Base-by-base conservation (phyloP, 1,140 invertebrate species). In the Psix sp. region DNA sequence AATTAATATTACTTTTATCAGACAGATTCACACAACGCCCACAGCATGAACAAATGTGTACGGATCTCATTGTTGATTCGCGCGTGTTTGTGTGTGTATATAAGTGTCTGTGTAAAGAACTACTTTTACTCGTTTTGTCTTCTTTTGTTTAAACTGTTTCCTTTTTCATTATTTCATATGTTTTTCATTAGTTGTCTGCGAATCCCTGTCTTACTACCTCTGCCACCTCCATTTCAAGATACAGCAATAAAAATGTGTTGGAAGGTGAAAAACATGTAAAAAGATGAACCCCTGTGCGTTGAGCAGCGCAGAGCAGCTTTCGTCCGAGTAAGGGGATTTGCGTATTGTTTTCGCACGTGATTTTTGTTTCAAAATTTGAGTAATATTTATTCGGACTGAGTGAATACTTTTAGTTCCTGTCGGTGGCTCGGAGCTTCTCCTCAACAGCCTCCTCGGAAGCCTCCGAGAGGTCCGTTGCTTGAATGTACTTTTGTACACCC, bases 401-500 rank as follows among this genome's bases (percentile, higher is more conserved):
- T 74, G 70, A 66, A 74, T 74, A 83, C 79, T 80, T 73, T 77
- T 95, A 96, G 90, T 96, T 94, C 89, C 95, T 94, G 89, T 96
- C 95, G 77, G 94, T 96, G 84, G 94, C 92, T 88, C 95, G 92
- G 76, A 96, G 91, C 87, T 96, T 96, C 83, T 96, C 94, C 86
- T 96, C 95, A 51, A 97, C 95, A 76, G 94, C 93, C 87, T 96
- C 94, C 78, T 94, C 92, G 59, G 94, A 95, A 74, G 95, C 94
- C 90, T 96, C 95, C 71, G 95, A 95, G 80, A 95, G 90, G 85
- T 97, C 95, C 79, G 95, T 97, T 80, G 95, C 95, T 89, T 99
- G 97, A 86, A 98, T 95, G 89, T 97, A 97, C 89, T 97, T 97
- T 88, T 96, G 95, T 78, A 98, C 94, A 80, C 97, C 97, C 67